Conservation (phyloP, 2,113 vertebrate species). For the Melanerpes formicivorus region DNA sequence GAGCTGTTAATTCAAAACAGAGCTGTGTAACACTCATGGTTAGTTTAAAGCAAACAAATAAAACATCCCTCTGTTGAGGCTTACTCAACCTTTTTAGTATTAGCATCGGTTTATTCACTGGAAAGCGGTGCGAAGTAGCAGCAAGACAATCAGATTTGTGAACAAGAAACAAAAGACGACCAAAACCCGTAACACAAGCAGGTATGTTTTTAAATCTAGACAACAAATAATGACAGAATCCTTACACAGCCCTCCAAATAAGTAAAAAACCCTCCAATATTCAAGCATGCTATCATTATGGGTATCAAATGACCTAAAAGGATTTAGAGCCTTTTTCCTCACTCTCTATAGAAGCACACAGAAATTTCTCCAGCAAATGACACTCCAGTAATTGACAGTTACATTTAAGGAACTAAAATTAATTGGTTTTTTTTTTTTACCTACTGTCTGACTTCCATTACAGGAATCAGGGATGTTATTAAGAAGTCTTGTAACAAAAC, state of each 20-base stretch:
- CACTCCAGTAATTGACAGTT: background rate
- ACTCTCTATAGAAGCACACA: background rate
- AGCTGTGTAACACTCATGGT: background rate
- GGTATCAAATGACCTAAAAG: background rate
- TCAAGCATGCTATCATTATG: background rate
- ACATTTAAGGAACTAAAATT: background rate
- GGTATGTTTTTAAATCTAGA: background rate
- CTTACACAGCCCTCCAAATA: background rate
- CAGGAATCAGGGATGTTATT: background rate
- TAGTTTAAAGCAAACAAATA: constrained; percentile 29
- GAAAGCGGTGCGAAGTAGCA: background rate
- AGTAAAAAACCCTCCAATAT: background rate
- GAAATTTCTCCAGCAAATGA: background rate
- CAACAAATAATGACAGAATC: background rate
- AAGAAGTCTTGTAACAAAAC: background rate
- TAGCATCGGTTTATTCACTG: background rate
- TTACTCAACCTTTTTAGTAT: background rate
- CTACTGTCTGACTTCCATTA: background rate
- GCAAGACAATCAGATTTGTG: background rate
- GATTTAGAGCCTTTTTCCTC: background rate
- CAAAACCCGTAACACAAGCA: background rate
- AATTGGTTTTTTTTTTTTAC: background rate
- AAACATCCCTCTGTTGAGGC: background rate
- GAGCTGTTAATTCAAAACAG: constrained; percentile 51
- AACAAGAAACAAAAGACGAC: background rate